phyloP scores from a whole-genome alignment of 2,113 vertebrate genomes.

The Microcebus ravelobensis region DNA sequence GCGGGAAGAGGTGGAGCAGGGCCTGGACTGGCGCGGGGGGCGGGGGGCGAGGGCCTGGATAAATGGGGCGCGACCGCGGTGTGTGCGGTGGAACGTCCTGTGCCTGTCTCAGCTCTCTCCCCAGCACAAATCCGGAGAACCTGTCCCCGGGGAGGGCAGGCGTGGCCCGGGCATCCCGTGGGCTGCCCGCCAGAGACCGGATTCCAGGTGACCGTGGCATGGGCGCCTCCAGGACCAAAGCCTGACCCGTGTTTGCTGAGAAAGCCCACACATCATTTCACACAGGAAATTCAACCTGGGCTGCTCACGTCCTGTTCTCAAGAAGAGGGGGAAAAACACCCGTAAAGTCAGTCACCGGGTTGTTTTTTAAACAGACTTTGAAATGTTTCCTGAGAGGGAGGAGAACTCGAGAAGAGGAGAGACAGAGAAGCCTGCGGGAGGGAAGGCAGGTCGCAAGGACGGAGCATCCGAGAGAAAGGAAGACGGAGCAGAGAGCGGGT shows the following conservation, averaged over 20 bases:
- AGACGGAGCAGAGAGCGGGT: not conserved
- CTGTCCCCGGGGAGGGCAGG: not conserved
- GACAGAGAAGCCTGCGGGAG: not conserved
- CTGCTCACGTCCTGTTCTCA: conserved; percentile 79
- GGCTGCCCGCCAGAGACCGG: not conserved
- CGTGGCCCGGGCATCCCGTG: not conserved
- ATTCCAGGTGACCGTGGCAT: conserved; percentile 52
- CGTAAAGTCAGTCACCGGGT: conserved; percentile 48
- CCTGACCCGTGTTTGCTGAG: conserved; percentile 77
- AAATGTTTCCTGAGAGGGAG: conserved; percentile 70
- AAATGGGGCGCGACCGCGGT: conserved; percentile 9
- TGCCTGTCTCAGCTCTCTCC: not conserved
- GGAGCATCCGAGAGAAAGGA: not conserved
- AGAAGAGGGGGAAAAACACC: conserved; percentile 48
- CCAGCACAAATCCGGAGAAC: not conserved
- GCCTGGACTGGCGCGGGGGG: not conserved
- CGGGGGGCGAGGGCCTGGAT: not conserved
- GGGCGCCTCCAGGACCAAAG: conserved; percentile 57
- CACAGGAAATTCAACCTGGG: conserved; percentile 78
- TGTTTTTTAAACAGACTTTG: conserved; percentile 75
- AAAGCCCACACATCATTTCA: conserved; percentile 74
- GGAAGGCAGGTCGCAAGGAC: not conserved
- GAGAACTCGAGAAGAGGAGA: conserved; percentile 34
- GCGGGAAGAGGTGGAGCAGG: not conserved
- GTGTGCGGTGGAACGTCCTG: conserved; percentile 18